Base-by-base conservation (phyloP, 2,113 vertebrate genomes). In the Alethe diademata region DNA sequence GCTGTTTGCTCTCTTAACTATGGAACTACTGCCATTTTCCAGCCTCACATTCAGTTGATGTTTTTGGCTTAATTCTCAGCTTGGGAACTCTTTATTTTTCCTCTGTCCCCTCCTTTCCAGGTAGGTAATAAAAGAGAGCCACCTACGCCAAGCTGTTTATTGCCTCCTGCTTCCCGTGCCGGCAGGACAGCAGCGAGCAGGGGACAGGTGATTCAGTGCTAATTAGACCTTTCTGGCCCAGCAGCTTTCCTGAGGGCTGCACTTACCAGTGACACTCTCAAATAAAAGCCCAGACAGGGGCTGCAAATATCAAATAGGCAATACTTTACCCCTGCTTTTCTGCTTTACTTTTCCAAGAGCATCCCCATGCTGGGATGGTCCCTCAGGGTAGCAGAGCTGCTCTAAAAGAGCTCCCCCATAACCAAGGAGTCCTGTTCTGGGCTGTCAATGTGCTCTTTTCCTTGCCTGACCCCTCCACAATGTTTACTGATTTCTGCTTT, bases 141-240 rank as follows among this genome's bases (percentile, higher is more conserved):
- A 82, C 95, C 93, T 85, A 94, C 71, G 0, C 74, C 7, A 31
- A 75, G 74, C 65, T 90, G 87, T 75, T 94, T 78, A n/a, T 69
- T 89, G 74, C 57, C 12, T 12, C 40, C 78, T 0, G 2, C 54
- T 78, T 60, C 71, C 33, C 29, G 50, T 18, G 25, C 29, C 0
- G 0, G 26, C 1, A 2, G 60, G 74, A 22, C 16, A 54, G 58
- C 3, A 1, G 65, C 38, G 47, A 82, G 85, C 78, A 95, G 81
- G 36, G 33, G 31, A 82, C 6, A 2, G 58, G 54, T 81, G 78
- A 95, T 54, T 96, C 86, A 92, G 42, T 54, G 87, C 56, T 92
- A 94, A 94, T 97, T 70, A 92, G 64, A 86, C 87, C 90, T 76
- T 91, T 90, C 87, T 91, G 78, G 91, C 4, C 0, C 92, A 70